Percentiles rank a stretch among this genome's conserved stretches.
Evolutionary conservation across 2,797 vertebrate species (phyloP).

Genomic region (Semaprochilodus insignis): DNA sequence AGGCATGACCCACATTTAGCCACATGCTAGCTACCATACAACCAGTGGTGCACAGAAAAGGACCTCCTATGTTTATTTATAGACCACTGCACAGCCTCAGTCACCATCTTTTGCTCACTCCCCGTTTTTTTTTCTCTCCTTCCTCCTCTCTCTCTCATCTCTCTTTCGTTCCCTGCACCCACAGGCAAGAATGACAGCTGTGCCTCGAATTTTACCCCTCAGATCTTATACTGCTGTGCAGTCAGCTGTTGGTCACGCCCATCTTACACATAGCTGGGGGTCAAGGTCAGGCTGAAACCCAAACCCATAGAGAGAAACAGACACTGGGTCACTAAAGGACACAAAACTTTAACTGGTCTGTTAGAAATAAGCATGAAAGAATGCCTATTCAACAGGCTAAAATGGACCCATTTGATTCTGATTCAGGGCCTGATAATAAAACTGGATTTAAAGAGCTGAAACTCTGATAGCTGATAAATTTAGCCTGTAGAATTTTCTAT

Average conservation of each 20-base stretch:
- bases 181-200: slow-evolving; percentile 74
- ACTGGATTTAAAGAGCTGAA: no score
- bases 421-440: no score
- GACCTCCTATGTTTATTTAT: slow-evolving; percentile 35
- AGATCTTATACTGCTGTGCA: slow-evolving; percentile 69
- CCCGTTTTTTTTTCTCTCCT: slow-evolving; percentile 35
- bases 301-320: slow-evolving; percentile 25
- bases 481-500: no score
- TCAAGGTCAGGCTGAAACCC: slow-evolving; percentile 52
- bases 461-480: no score
- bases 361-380: not conserved
- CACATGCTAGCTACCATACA: slow-evolving; percentile 21
- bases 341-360: not conserved
- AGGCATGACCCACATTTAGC: slow-evolving; percentile 14
- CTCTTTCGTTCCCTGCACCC: slow-evolving; percentile 52
- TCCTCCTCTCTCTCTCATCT: slow-evolving; percentile 59
- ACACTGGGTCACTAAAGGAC: slow-evolving; percentile 40
- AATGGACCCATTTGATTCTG: no score
- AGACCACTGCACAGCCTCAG: slow-evolving; percentile 10
- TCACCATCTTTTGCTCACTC: slow-evolving; percentile 51
- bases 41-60: slow-evolving; percentile 5
- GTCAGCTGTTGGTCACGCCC: slow-evolving; percentile 78
- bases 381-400: not conserved
- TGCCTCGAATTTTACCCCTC: slow-evolving; percentile 69
- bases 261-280: slow-evolving; percentile 56